These are phyloP conservation scores for Hydropotes inermis DNA, from an alignment of 2,113 vertebrate genomes.

Conservation along the genomic window DNA sequence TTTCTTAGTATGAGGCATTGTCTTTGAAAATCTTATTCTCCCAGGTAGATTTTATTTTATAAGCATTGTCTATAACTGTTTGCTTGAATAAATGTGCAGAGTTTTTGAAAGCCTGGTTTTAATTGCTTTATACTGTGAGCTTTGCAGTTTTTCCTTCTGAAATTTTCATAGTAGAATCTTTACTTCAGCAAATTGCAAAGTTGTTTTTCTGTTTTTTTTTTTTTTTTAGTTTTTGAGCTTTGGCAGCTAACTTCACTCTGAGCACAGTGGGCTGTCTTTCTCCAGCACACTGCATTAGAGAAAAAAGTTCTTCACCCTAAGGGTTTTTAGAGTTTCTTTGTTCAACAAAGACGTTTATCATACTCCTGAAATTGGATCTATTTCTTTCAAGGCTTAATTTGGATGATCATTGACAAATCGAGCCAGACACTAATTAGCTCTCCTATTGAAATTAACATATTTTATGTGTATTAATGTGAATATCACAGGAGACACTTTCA, in stretches of 20 bases:
- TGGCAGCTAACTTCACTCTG: slow-evolving; percentile 58
- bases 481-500: slow-evolving; percentile 33
- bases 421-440: slow-evolving; percentile 44
- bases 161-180: slow-evolving; percentile 55
- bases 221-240: slow-evolving; percentile 63
- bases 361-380: slow-evolving; percentile 31
- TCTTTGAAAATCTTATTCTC: slow-evolving; percentile 33
- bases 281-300: slow-evolving; percentile 67
- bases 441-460: slow-evolving; percentile 37
- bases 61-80: slow-evolving; percentile 44
- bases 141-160: slow-evolving; percentile 54
- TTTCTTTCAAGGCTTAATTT: slow-evolving; percentile 64
- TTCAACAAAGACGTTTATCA: slow-evolving; percentile 67
- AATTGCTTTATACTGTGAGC: slow-evolving; percentile 34
- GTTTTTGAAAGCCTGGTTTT: slow-evolving; percentile 52
- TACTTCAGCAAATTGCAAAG: slow-evolving; percentile 53
- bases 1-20: slow-evolving; percentile 11
- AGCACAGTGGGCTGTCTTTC: slow-evolving; percentile 63
- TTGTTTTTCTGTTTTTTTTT: slow-evolving; percentile 18
- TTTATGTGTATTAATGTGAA: slow-evolving; percentile 31
- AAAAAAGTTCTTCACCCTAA: slow-evolving; percentile 51
- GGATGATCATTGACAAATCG: slow-evolving; percentile 54
- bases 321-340: slow-evolving; percentile 65
- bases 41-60: slow-evolving; percentile 40
- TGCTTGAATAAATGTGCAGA: slow-evolving; percentile 51